Percentiles rank a stretch among this genome's conserved stretches.
Conservation (phyloP, 2,888 invertebrate species). For the Ypsolopha sequella region DNA sequence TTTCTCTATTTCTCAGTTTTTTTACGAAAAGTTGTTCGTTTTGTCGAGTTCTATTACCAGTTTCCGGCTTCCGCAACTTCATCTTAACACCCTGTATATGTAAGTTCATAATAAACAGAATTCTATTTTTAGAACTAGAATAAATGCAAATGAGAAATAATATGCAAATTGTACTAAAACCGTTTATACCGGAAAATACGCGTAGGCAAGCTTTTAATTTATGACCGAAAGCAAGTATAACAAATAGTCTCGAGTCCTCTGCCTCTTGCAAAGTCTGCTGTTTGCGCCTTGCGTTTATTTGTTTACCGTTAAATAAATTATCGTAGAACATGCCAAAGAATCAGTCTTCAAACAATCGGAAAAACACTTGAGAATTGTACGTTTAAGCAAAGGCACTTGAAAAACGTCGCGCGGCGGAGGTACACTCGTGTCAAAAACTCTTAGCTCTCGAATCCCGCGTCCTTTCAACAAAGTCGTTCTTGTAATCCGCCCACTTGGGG, state of each 20-base stretch:
- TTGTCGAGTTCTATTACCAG: no score
- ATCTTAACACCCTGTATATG: no score
- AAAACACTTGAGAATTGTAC: not conserved
- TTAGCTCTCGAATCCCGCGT: not conserved
- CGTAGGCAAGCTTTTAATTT: not conserved
- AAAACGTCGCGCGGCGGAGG: not conserved
- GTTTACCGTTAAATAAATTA: no score
- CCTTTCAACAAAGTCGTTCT: slow-evolving; percentile 1
- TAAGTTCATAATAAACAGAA: not conserved
- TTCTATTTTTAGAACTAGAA: not conserved
- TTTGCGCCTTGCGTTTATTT: no score
- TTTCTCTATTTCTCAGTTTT: no score
- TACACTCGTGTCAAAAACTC: not conserved
- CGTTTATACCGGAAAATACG: not conserved
- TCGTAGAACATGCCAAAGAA: not conserved
- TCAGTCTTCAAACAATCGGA: not conserved
- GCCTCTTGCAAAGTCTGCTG: no score
- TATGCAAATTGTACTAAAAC: not conserved
- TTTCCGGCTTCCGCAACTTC: no score
- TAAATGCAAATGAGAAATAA: not conserved
- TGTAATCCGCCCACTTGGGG: slow-evolving; percentile 1
- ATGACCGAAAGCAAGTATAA: not conserved
- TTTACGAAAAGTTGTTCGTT: no score
- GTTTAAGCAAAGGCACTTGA: not conserved
- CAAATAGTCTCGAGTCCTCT: no score